Percentiles rank a stretch among this genome's conserved stretches.
These are phyloP conservation scores for Clunio marinus DNA, from an alignment of 2,888 invertebrate genomes.

Conservation along the genomic window DNA sequence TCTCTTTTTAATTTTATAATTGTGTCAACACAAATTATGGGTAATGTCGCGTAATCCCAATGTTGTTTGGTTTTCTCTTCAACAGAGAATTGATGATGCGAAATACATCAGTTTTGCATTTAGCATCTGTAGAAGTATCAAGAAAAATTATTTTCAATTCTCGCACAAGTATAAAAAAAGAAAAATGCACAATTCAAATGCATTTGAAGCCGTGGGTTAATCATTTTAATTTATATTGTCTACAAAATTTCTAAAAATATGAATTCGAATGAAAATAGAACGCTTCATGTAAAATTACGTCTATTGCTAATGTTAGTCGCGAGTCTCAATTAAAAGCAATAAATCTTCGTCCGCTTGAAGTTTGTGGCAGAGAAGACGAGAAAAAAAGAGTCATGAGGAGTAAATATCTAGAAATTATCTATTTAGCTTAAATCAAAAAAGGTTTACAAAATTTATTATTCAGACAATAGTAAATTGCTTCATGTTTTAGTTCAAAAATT, in stretches of 20 bases:
- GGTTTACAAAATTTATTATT: constrained; percentile 10
- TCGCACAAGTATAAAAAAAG: too few relatives aligned
- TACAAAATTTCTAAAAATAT: constrained; percentile 29
- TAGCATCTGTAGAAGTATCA: too few relatives aligned
- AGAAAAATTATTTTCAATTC: too few relatives aligned
- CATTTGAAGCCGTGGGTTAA: not conserved
- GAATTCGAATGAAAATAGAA: constrained; percentile 28
- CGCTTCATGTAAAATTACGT: constrained; percentile 23
- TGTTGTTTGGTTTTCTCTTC: too few relatives aligned
- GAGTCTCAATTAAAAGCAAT: not conserved
- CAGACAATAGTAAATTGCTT: constrained; percentile 3
- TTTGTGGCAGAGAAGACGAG: too few relatives aligned
- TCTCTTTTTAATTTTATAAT: constrained; percentile 26
- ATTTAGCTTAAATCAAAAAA: too few relatives aligned
- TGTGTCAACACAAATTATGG: constrained; percentile 28
- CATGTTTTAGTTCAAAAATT: too few relatives aligned
- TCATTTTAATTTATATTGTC: constrained; percentile 35
- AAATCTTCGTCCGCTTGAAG: not conserved
- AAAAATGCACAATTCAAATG: too few relatives aligned
- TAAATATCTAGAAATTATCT: not conserved
- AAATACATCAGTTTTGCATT: too few relatives aligned
- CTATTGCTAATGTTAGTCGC: constrained; percentile 2
- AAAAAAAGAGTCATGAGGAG: not conserved
- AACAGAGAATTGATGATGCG: too few relatives aligned
- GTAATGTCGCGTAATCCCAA: not conserved